Conservation (phyloP, 2,888 invertebrate species). For the Acrocyrtus sp. region DNA sequence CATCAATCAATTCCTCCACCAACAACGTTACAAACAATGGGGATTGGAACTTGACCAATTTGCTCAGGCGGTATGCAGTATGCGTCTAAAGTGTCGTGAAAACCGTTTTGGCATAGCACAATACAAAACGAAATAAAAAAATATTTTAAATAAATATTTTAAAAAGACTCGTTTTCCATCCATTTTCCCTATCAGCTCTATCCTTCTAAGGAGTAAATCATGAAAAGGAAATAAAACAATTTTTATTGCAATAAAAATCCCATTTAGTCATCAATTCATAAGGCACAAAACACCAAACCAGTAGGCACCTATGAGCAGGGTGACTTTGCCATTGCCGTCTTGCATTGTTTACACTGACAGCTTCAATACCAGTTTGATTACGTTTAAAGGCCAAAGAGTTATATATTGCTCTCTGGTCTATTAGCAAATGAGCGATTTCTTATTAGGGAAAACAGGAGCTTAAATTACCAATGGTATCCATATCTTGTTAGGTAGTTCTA, state of each 20-base stretch:
- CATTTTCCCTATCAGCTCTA: no score
- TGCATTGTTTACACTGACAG: slow-evolving; percentile 44
- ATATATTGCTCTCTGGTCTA: no score
- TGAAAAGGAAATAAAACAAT: slow-evolving; percentile 27
- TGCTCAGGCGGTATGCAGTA: no score
- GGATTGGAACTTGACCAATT: slow-evolving; percentile 14
- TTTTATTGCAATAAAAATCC: slow-evolving; percentile 12
- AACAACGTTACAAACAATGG: slow-evolving; percentile 6
- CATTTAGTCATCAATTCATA: background rate
- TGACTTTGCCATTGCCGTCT: slow-evolving; percentile 32
- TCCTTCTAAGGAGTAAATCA: slow-evolving; percentile 3
- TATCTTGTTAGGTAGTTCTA: no score
- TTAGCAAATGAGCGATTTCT: no score
- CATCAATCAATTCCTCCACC: background rate
- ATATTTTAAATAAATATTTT: no score
- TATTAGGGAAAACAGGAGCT: no score
- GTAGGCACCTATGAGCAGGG: background rate
- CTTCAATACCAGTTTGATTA: slow-evolving; percentile 47
- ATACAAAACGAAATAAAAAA: no score
- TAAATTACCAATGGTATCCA: no score
- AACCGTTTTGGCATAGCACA: no score
- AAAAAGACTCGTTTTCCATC: no score
- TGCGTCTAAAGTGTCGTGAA: no score
- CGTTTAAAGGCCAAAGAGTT: slow-evolving; percentile 39
- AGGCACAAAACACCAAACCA: background rate